Evolutionary conservation across 2,888 invertebrate genomes (phyloP), one percentile per base, ranked within the genome.

Genomic region (Phyllotreta striolata): DNA sequence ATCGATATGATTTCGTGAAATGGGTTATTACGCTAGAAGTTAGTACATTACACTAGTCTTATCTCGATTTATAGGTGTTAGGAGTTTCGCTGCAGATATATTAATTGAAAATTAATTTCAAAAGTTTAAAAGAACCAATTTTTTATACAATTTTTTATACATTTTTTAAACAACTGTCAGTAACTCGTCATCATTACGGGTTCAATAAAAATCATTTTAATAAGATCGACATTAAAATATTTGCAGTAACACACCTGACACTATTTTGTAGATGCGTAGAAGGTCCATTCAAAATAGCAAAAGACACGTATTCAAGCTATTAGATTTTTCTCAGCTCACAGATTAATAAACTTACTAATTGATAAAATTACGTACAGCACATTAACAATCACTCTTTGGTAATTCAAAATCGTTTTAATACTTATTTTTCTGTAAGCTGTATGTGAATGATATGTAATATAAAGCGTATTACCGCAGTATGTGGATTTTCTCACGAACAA

Each of bases 1-100:
- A 65, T 61, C 58, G 58, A 67, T 61, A 62, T 67, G 62, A 66
- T 66, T 63, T 62, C 59, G 54, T 57, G 60, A 62, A 47, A 63
- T 60, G 58, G 63, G 56, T 58, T 56, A 65, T 24, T 24, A 24
- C 4, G 4, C 24, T 24, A 24, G 24, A 24, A 24, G 24, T 24
- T 24, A 24, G 12, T 34, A 39, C 54, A 24, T 13, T 54, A 10
- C 39, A n/a, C 13, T 38, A 40, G 24, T 24, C 24, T 24, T 24
- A 24, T 24, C 24, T 24, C 24, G 4, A 24, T 24, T 24, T 24
- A 24, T 24, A 24, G 24, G 24, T 24, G 24, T 24, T 24, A 24
- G 24, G 24, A 4, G 24, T 24, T 24, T 24, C 24, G 24, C n/a
- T n/a, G n/a, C n/a, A n/a, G n/a, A n/a, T n/a, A n/a, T n/a, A n/a